These are phyloP conservation scores for Lophius piscatorius DNA, from an alignment of 2,113 vertebrate genomes.

Conservation along the genomic window DNA sequence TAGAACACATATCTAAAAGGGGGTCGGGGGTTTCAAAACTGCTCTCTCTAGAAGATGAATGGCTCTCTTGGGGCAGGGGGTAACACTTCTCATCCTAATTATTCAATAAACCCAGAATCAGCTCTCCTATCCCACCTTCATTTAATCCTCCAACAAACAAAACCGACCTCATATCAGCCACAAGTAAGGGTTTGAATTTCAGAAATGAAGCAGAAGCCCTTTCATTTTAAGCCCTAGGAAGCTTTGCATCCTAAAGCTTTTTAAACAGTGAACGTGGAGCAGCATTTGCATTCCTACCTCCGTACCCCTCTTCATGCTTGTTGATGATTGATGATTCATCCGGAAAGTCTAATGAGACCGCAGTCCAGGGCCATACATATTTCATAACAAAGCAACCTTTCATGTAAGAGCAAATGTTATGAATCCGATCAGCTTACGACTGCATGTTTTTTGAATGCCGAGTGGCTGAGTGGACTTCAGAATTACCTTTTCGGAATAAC, in stretches of 20 bases:
- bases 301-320: background rate
- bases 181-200: background rate
- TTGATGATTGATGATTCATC: constrained; percentile 57
- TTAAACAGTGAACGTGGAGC: background rate
- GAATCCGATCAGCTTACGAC: constrained; percentile 5
- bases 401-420: constrained; percentile 28
- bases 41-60: constrained; percentile 28
- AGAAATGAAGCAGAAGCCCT: background rate
- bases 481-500: too few species aligned
- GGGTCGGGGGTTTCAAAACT: too few species aligned
- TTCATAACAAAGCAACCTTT: constrained; percentile 42
- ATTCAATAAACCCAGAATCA: constrained; percentile 42
- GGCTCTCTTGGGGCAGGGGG: constrained; percentile 25
- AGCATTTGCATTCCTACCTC: constrained; percentile 16
- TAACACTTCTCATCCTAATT: constrained; percentile 40
- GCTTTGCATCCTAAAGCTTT: constrained; percentile 10
- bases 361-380: constrained; percentile 40
- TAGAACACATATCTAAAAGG: background rate
- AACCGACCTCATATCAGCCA: background rate
- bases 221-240: constrained; percentile 13
- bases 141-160: constrained; percentile 13
- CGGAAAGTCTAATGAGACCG: constrained; percentile 36
- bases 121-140: constrained; percentile 5
- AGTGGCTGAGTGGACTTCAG: background rate
- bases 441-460: background rate